A percentile compares a stretch with the other conserved stretches of the same genome.
These are phyloP conservation scores for Scaptomyza reducta DNA, from an alignment of 2,888 invertebrate species.

Conservation along the genomic window DNA sequence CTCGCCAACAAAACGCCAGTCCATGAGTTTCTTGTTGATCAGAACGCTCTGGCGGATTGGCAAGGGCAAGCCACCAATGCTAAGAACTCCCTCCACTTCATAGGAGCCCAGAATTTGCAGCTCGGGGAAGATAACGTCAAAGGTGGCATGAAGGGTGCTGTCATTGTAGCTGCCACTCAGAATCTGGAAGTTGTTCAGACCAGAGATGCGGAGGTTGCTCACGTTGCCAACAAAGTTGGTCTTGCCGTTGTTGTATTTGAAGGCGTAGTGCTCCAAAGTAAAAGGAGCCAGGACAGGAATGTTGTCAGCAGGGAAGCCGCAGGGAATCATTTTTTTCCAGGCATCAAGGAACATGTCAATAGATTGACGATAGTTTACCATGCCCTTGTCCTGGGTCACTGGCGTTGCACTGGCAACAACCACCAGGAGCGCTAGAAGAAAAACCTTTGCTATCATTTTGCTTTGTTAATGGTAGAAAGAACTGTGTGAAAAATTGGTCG, in stretches of 20 bases:
- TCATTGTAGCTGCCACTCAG: constrained; percentile 53
- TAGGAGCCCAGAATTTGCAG: constrained; percentile 63
- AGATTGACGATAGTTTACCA: constrained; percentile 52
- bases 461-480: constrained; percentile 8
- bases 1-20: constrained; percentile 60
- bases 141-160: constrained; percentile 48
- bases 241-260: constrained; percentile 29
- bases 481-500: constrained; percentile 8
- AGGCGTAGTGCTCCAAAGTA: constrained; percentile 27
- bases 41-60: constrained; percentile 47
- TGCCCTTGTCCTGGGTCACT: constrained; percentile 14
- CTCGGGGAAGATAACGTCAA: constrained; percentile 62
- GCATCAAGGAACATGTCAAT: constrained; percentile 47
- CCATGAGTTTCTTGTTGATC: constrained; percentile 57
- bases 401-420: constrained; percentile 22
- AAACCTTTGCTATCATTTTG: constrained; percentile 51
- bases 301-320: constrained; percentile 59
- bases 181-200: constrained; percentile 59
- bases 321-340: constrained; percentile 68
- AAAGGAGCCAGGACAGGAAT: constrained; percentile 70
- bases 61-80: constrained; percentile 43
- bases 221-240: constrained; percentile 58
- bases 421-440: constrained; percentile 48
- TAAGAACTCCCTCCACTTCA: constrained; percentile 46
- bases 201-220: constrained; percentile 65